These are phyloP conservation scores for Rapana venosa DNA, from an alignment of 2,888 invertebrate genomes.

Conservation along the genomic window DNA sequence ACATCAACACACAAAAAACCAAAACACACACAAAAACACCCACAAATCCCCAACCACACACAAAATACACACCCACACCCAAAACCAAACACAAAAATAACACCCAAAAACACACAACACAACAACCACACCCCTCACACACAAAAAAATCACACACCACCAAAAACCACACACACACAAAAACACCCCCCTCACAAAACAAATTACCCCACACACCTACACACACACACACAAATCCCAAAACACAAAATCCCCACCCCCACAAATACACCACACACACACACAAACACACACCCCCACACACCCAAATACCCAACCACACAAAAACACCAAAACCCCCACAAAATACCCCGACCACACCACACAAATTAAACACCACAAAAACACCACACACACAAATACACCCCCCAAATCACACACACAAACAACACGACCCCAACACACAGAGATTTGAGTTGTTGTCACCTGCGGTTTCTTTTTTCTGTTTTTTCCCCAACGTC, in stretches of 20 bases:
- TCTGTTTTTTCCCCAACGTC: neutral
- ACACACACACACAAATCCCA: too few relatives aligned
- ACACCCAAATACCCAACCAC: neutral
- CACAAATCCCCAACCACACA: neutral
- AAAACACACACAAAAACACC: neutral
- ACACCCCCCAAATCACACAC: neutral
- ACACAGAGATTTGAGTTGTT: too few relatives aligned
- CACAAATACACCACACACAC: too few relatives aligned
- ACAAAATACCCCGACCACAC: too few relatives aligned
- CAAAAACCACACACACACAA: neutral
- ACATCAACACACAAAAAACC: neutral
- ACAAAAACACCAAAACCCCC: neutral
- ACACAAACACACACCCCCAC: too few relatives aligned
- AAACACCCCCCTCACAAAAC: neutral
- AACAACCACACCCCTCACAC: too few relatives aligned
- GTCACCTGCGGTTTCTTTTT: slow-evolving; percentile 30
- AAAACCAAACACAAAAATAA: neutral
- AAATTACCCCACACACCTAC: too few relatives aligned
- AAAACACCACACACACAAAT: neutral
- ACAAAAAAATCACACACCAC: too few relatives aligned
- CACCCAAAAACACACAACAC: too few relatives aligned
- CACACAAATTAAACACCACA: too few relatives aligned
- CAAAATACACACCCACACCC: neutral
- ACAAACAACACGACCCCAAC: too few relatives aligned
- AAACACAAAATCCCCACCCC: neutral